Evolutionary conservation across 2,888 invertebrate species (phyloP).

Genomic region (Spodoptera exigua): DNA sequence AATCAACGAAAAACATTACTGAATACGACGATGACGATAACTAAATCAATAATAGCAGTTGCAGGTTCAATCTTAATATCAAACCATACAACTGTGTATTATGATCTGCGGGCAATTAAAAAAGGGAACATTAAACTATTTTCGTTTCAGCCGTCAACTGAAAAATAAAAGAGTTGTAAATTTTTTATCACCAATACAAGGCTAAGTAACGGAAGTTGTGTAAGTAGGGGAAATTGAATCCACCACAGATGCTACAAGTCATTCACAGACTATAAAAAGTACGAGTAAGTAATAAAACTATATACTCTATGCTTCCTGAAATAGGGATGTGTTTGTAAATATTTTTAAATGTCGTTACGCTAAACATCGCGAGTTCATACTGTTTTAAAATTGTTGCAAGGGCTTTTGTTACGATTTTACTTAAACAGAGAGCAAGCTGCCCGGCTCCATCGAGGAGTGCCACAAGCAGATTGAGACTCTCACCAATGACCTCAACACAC

Average conservation of each 20-base stretch:
- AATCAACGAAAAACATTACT: no score
- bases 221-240: conserved; percentile 85
- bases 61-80: no score
- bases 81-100: no score
- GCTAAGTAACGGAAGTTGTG: conserved; percentile 80
- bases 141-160: conserved; percentile 66
- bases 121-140: conserved; percentile 43
- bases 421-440: no score
- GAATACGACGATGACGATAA: no score
- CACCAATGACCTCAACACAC: no score
- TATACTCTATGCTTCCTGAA: conserved; percentile 69
- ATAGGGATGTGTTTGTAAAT: conserved; percentile 67
- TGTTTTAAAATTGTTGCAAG: no score
- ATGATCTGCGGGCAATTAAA: background rate
- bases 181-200: conserved; percentile 83
- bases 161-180: conserved; percentile 74
- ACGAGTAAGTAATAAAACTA: conserved; percentile 80
- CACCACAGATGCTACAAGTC: conserved; percentile 85
- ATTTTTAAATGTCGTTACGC: conserved; percentile 41
- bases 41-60: no score
- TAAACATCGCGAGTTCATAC: conserved; percentile 1
- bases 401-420: no score
- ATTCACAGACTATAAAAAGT: conserved; percentile 84
- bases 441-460: no score
- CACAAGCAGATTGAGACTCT: no score